Base-by-base conservation (phyloP, 2,797 vertebrate species). In the Acanthurus lineatus region DNA sequence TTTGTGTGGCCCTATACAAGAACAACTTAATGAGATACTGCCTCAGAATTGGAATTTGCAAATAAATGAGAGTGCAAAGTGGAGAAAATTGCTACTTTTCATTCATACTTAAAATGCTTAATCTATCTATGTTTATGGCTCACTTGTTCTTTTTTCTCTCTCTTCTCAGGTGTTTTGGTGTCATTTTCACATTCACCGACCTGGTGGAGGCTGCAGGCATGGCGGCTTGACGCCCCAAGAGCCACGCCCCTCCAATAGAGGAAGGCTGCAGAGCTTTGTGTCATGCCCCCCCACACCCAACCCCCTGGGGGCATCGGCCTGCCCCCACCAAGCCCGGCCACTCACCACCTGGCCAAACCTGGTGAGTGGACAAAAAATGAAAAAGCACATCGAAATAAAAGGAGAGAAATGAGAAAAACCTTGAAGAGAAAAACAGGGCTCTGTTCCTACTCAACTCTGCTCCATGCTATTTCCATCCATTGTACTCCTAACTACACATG, bases 241-340 rank as follows among this genome's bases (percentile, higher is more conserved):
- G 60, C 77, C 77, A 73, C 80, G 54, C 73, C 59, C 86, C 86
- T 84, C 88, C 45, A 16, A 77, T 66, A 87, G 91, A 92, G 92
- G 92, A 88, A 89, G 90, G 89, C 83, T 71, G 79, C 83, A 85
- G 82, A 86, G 82, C 78, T 82, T 73, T 77, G 77, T 81, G 89
- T 89, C 90, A 95, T 95, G 94, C 89, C 85, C 85, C 92, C 75
- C n/a, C 84, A 91, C 86, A 78, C 75, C 69, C 82, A 81, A 65
- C 85, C 88, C 76, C 90, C 89, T 5, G 85, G 89, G 90, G 92
- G 92, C 84, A 67, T 63, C 20, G 70, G 81, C 84, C 84, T 79
- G 59, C 81, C 84, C 79, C 67, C 63, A 3, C 40, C 83, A 67
- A 61, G 62, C n/a, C 44, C 70, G 16, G 76, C 81, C 56, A 56